Evolutionary conservation across 1,140 invertebrate genomes (phyloP).

Genomic region (Papilio glaucus): DNA sequence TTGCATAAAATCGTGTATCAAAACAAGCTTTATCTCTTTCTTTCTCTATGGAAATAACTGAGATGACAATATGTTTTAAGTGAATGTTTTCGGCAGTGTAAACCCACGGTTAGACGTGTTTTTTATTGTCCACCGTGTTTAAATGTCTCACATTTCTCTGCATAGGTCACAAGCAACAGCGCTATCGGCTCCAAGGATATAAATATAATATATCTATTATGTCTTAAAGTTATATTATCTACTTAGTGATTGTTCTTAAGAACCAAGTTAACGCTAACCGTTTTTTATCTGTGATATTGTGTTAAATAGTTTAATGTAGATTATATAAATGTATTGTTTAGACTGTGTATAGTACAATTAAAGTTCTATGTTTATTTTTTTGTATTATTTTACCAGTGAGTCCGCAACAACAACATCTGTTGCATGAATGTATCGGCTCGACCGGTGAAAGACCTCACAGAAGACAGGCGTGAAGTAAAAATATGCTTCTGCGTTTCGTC

Average conservation of each 20-base stretch:
- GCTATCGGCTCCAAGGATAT: slow-evolving; percentile 7
- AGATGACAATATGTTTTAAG: too few relatives aligned
- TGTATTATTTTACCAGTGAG: slow-evolving; percentile 5
- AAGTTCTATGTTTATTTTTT: slow-evolving; percentile 6
- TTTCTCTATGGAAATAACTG: too few relatives aligned
- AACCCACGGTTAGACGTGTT: background rate
- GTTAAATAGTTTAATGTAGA: slow-evolving; percentile 35
- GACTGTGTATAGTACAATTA: slow-evolving; percentile 19
- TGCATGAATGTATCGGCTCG: too few relatives aligned
- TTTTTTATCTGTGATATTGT: slow-evolving; percentile 55
- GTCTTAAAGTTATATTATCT: background rate
- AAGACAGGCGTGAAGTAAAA: too few relatives aligned
- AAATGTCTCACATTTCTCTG: slow-evolving; percentile 4
- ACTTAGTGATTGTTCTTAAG: slow-evolving; percentile 6
- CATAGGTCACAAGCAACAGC: slow-evolving; percentile 2
- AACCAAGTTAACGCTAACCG: slow-evolving; percentile 21
- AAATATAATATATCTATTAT: slow-evolving; percentile 1
- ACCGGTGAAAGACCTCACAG: too few relatives aligned
- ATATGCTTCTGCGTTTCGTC: too few relatives aligned
- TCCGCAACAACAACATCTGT: too few relatives aligned
- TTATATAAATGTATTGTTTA: slow-evolving; percentile 22
- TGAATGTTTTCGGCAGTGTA: too few relatives aligned
- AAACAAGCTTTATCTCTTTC: too few relatives aligned
- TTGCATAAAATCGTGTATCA: too few relatives aligned
- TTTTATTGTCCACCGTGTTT: background rate